Conservation (phyloP, 2,113 vertebrate genomes). For the Takifugu flavidus region DNA sequence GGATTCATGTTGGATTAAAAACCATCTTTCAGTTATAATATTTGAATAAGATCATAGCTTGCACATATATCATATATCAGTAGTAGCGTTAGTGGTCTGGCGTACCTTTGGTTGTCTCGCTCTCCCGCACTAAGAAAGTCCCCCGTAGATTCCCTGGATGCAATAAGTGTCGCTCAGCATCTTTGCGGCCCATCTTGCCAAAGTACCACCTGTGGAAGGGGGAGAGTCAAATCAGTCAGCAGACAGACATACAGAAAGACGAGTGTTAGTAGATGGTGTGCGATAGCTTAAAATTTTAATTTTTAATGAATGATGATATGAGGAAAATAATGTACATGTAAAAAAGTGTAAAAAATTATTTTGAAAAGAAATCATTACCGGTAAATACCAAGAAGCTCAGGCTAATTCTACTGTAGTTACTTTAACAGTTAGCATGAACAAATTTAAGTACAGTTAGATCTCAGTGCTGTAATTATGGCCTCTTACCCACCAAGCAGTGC, state of each 20-base stretch:
- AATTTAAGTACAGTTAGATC: not conserved
- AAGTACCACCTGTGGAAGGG: conserved; percentile 91
- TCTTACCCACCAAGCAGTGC: not conserved
- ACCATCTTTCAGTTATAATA: no score
- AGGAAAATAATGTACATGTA: no score
- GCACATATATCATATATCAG: not conserved
- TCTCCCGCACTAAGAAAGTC: conserved; percentile 94
- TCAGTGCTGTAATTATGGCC: not conserved
- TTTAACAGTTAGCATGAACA: not conserved
- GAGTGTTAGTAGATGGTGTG: not conserved
- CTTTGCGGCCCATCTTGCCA: conserved; percentile 99
- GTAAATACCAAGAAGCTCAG: not conserved
- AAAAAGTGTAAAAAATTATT: no score
- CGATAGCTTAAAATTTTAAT: no score
- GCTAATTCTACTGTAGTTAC: not conserved
- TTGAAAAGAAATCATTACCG: not conserved
- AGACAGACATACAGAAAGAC: not conserved
- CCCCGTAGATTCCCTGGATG: conserved; percentile 93
- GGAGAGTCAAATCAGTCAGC: conserved; percentile 17
- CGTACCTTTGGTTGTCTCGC: conserved; percentile 97
- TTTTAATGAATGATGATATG: no score
- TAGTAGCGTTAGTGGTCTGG: not conserved
- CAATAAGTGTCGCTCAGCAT: conserved; percentile 91
- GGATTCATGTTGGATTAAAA: not conserved
- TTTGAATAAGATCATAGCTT: no score